Percentiles rank a stretch among this genome's conserved stretches.
phyloP scores from a whole-genome alignment of 2,888 invertebrate species.

The Cacoxenus indagator region DNA sequence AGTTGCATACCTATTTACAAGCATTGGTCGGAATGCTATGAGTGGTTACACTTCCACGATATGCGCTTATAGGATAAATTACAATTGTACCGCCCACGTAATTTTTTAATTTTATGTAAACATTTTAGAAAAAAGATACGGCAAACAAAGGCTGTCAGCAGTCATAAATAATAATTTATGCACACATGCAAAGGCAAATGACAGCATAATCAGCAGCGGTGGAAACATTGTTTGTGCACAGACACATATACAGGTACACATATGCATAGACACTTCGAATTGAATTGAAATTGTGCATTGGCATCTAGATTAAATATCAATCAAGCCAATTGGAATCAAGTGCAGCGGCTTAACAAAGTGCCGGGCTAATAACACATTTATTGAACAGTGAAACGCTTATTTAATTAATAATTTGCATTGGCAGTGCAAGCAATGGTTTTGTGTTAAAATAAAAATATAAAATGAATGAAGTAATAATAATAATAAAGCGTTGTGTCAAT shows the following conservation, averaged over 20 bases:
- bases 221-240: neutral
- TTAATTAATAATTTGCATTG: slow-evolving; percentile 1
- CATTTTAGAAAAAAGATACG: slow-evolving; percentile 54
- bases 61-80: no score
- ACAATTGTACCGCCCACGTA: no score
- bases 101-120: slow-evolving; percentile 25
- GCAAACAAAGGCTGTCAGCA: slow-evolving; percentile 44
- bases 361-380: neutral
- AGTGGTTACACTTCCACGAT: no score
- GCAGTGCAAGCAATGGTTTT: neutral
- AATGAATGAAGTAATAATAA: no score
- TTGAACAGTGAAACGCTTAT: neutral
- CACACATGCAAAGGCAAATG: neutral
- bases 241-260: neutral
- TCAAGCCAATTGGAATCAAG: slow-evolving; percentile 34
- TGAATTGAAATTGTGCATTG: slow-evolving; percentile 41
- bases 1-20: no score
- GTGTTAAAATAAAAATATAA: no score
- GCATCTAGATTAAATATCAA: slow-evolving; percentile 53
- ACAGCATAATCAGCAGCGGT: neutral
- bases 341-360: slow-evolving; percentile 8
- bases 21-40: no score
- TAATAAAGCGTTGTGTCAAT: neutral
- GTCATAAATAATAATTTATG: slow-evolving; percentile 55
- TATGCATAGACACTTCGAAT: slow-evolving; percentile 40